Evolutionary conservation across 2,888 invertebrate genomes (phyloP), one percentile per base, ranked within the genome.

Genomic region (Synergus itoensis): DNA sequence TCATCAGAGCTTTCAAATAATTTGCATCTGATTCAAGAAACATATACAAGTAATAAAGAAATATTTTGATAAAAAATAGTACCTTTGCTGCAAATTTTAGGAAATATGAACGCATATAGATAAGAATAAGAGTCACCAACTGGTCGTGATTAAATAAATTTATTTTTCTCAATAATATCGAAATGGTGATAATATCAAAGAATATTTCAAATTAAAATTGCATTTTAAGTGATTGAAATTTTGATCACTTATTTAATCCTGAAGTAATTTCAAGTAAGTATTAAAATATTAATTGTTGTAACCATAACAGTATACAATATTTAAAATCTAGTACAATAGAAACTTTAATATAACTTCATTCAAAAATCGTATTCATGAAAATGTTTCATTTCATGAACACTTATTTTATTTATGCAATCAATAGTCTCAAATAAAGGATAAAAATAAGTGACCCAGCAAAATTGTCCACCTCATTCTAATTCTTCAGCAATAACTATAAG

Each of bases 71-170:
- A 36, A 14, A 14, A 63, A 36, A 16, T 14, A 40, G 4, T 28
- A 69, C 36, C 5, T 36, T 36, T 36, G 36, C 7, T 36, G 36
- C 36, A 4, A 36, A 53, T 0, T 5, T 7, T 8, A 53, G 8
- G 8, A 53, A 53, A n/a, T n/a, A 48, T 53, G 3, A 53, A 48
- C 14, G 16, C n/a, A n/a, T n/a, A n/a, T 1, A n/a, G 4, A 73
- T 48, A 53, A n/a, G 48, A 36, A n/a, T 40, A 53, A 69, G 14
- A 21, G 16, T 43, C 21, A 67, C 21, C 16, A 36, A 11, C 8
- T 16, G 16, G n/a, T 73, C n/a, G 73, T 73, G 48, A 53, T 73
- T 28, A 40, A 73, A 73, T 36, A 53, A 73, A 73, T 73, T 73
- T 73, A 73, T 73, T 73, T 14, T 48, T 48, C 8, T 69, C 16